Evolutionary conservation across 1,140 invertebrate genomes (phyloP), one percentile per base, ranked within the genome.

Genomic region (Drosophila rhopaloa): DNA sequence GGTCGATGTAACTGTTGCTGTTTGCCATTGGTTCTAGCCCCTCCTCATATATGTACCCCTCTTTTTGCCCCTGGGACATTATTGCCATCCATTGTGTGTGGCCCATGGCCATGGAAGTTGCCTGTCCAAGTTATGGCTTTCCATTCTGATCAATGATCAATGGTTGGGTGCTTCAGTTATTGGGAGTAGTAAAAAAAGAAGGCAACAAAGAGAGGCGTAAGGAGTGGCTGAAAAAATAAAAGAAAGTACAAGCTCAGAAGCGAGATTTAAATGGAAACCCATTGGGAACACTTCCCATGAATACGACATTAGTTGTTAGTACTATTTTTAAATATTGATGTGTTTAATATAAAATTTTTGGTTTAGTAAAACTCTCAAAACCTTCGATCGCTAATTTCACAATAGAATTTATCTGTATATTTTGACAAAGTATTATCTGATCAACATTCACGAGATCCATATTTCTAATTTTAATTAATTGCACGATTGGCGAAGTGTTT

Each of bases 21-120:
- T 67, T 59, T 48, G 48, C 47, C 37, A 65, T 68, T 66, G 38
- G 38, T 19, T 35, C 37, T 32, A 35, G 11, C 46, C 44, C 57
- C 35, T 11, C 7, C 24, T 10, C 35, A 4, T 7, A 11, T 24
- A 5, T 16, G 16, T 10, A 9, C 11, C 27, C 50, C 50, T 41
- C 43, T 19, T 43, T 10, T 14, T 47, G 46, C 46, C 46, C 37
- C 60, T 44, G 60, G 38, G 38, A 29, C 24, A 44, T 40, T 44
- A 14, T 35, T 44, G 40, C 60, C 60, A 57, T 48, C 46, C 43
- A 59, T 46, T 54, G 63, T 73, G 79, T 79, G 46, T 62, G 80
- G 56, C 80, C 71, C 56, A 54, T 66, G 81, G 82, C 83, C 83
- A 88, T 86, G 82, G 83, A 88, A 76, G 76, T 75, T 66, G 72